Evolutionary conservation across 2,113 vertebrate genomes (phyloP), one percentile per base, ranked within the genome.

Genomic region (Tauraco erythrolophus): DNA sequence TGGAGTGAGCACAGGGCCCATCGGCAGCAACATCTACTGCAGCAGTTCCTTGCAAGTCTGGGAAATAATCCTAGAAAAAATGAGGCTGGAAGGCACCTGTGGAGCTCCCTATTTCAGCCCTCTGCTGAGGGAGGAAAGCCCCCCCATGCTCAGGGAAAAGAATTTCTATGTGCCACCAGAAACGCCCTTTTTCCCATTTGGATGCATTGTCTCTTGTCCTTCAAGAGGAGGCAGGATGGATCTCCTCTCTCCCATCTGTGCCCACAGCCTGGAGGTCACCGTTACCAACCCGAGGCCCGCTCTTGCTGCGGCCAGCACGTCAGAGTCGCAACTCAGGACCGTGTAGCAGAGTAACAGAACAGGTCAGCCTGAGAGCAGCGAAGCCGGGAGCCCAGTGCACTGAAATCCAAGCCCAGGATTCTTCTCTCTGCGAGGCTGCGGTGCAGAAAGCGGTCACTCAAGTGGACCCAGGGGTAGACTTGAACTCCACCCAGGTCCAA

Each of bases 81-180:
- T 2, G 2, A 71, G 19, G 53, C 48, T 56, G 70, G 19, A 43
- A 64, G 23, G 6, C 31, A 19, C 50, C 39, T 60, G 74, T 71
- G 69, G 33, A 78, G 45, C n/a, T 33, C 28, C 64, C 75, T 33
- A 2, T 48, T 60, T 31, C 41, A 74, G 19, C 33, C 58, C 25
- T 77, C 60, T 62, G 31, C 69, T 46, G 24, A 66, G 35, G 28
- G 39, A 56, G 53, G 60, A 51, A 70, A 75, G 53, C 5, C 19
- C 22, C 22, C n/a, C 24, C 8, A 2, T 0, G 0, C 43, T 30
- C 37, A 71, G 24, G 14, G 74, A 84, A 14, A 11, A 68, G 8
- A 33, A 39, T 22, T n/a, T 45, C 9, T 27, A 19, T 3, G 2
- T 70, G 31, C 30, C 46, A 62, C 18, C 37, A 56, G 24, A 65